A percentile compares a stretch with the other conserved stretches of the same genome.
These are phyloP conservation scores for Conops quadrifasciatus DNA, from an alignment of 2,888 invertebrate genomes.

Conservation along the genomic window DNA sequence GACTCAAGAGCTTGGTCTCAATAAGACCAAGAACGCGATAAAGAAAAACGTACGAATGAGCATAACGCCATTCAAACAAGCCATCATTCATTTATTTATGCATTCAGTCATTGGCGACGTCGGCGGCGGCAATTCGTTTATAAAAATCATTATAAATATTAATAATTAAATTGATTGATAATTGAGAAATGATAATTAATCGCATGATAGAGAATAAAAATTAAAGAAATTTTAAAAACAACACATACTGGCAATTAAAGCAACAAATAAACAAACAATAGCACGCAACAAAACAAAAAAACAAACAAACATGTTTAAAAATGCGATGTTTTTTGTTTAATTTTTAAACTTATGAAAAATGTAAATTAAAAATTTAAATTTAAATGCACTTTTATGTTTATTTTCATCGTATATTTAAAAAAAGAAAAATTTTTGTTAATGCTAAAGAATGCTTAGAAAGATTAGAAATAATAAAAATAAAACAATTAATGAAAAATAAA, in stretches of 20 bases:
- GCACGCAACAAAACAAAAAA: background rate
- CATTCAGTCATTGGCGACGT: no score
- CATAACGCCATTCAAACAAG: conserved; percentile 5
- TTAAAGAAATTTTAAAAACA: background rate
- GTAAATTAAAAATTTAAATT: conserved; percentile 24
- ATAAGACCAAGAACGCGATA: background rate
- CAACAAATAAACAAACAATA: background rate
- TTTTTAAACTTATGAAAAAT: conserved; percentile 25
- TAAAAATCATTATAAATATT: no score
- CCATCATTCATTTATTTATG: background rate
- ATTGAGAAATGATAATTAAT: no score
- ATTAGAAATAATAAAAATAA: conserved; percentile 36
- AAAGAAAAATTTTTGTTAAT: conserved; percentile 36
- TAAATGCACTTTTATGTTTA: conserved; percentile 33
- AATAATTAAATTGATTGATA: no score
- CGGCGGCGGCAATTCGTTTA: no score
- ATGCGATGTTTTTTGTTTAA: conserved; percentile 23
- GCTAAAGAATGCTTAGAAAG: conserved; percentile 33
- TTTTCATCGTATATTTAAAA: conserved; percentile 28
- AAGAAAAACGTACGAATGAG: background rate
- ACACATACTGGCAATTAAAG: background rate
- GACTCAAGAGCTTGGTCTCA: no score
- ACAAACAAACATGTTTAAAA: conserved; percentile 35
- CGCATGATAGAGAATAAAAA: no score
- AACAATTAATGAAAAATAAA: conserved; percentile 29